A percentile compares a stretch with the other conserved stretches of the same genome.
Evolutionary conservation across 2,888 invertebrate species (phyloP).

Genomic region (Fragum whitleyi): DNA sequence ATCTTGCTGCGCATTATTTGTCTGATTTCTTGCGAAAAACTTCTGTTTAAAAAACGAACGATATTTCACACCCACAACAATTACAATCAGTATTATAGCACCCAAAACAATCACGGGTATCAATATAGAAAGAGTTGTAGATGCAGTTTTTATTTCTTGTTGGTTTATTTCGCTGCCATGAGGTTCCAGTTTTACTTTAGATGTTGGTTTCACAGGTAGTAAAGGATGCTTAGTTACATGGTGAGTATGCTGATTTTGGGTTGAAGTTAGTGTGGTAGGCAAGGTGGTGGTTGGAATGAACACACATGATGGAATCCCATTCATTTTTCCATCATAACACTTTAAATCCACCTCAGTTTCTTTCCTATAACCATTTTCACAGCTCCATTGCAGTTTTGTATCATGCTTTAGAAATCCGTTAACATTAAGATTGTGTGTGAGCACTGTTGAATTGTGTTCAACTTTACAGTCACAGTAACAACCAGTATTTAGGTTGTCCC

Average conservation of each 20-base stretch:
- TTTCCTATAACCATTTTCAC: conserved; percentile 17
- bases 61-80: too few relatives aligned
- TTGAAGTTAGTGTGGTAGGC: too few relatives aligned
- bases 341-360: conserved; percentile 11
- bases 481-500: conserved; percentile 25
- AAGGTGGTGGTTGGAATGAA: background rate
- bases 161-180: too few relatives aligned
- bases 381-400: conserved; percentile 10
- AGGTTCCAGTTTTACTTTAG: too few relatives aligned
- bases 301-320: background rate
- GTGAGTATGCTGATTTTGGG: background rate
- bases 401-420: conserved; percentile 21
- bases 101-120: too few relatives aligned
- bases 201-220: background rate
- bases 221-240: background rate
- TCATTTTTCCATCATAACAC: conserved; percentile 18
- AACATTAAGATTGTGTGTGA: background rate
- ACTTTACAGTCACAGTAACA: conserved; percentile 50
- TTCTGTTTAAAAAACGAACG: too few relatives aligned
- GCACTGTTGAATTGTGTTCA: background rate
- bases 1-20: too few relatives aligned
- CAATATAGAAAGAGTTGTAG: too few relatives aligned
- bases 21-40: too few relatives aligned
- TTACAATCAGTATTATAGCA: too few relatives aligned
- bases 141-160: too few relatives aligned